These are phyloP conservation scores for Homarus americanus DNA, from an alignment of 1,140 invertebrate species.

Conservation along the genomic window DNA sequence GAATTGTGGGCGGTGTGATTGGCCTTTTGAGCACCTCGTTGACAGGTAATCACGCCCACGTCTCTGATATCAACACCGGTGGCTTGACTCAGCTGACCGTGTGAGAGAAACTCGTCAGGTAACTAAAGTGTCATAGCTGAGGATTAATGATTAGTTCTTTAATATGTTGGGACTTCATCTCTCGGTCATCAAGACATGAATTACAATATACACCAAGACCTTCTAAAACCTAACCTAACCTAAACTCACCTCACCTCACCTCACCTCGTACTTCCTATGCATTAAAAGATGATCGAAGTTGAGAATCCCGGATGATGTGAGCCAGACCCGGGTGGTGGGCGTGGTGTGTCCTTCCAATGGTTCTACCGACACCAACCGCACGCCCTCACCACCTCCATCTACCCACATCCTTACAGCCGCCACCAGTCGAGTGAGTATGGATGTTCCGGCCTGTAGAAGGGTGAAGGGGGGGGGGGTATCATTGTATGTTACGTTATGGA, in stretches of 20 bases:
- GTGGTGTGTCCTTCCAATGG: not conserved
- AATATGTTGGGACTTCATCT: too few species aligned
- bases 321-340: not conserved
- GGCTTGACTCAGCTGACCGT: constrained; percentile 20
- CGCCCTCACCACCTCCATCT: not conserved
- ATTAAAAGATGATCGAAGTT: too few species aligned
- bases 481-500: too few species aligned
- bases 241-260: too few species aligned
- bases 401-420: not conserved
- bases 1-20: not conserved
- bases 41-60: constrained; percentile 25
- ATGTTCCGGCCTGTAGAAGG: not conserved
- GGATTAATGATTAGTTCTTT: too few species aligned
- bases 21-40: not conserved
- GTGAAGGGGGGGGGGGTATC: too few species aligned
- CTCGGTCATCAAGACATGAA: too few species aligned
- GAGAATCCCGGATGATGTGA: not conserved
- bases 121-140: too few species aligned
- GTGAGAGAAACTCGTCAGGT: too few species aligned
- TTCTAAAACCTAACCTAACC: too few species aligned
- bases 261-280: too few species aligned
- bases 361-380: not conserved
- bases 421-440: not conserved
- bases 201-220: too few species aligned
- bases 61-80: constrained; percentile 4